Evolutionary conservation across 2,113 vertebrate genomes (phyloP).

Genomic region (Symphodus melops): DNA sequence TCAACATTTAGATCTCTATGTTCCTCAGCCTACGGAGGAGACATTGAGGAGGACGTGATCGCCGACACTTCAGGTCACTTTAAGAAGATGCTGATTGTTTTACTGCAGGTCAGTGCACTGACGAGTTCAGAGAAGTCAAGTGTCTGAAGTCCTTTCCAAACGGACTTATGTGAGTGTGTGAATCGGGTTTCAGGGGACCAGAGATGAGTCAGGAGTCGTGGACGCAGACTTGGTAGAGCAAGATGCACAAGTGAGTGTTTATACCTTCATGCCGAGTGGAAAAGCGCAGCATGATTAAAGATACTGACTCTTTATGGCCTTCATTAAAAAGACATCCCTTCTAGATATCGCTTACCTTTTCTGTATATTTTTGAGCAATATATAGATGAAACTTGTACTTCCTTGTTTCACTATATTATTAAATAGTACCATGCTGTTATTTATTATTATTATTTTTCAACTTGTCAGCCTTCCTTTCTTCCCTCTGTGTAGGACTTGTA

Average conservation of each 20-base stretch:
- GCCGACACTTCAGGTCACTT: slow-evolving; percentile 95
- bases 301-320: background rate
- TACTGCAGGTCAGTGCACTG: slow-evolving; percentile 88
- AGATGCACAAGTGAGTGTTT: slow-evolving; percentile 88
- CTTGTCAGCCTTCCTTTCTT: background rate
- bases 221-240: slow-evolving; percentile 91
- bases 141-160: background rate
- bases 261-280: background rate
- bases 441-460: background rate
- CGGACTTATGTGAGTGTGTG: slow-evolving; percentile 9
- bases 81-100: slow-evolving; percentile 96
- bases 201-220: slow-evolving; percentile 92
- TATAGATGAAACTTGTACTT: background rate
- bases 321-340: background rate
- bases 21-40: slow-evolving; percentile 87
- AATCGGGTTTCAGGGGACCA: slow-evolving; percentile 85
- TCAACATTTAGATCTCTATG: background rate
- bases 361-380: background rate
- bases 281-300: background rate
- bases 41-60: slow-evolving; percentile 89
- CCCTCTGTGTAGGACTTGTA: slow-evolving; percentile 86
- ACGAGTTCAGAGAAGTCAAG: background rate
- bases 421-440: background rate
- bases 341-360: background rate
- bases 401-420: background rate